These are phyloP conservation scores for Acanthisitta chloris DNA, from an alignment of 2,113 vertebrate species.

Conservation along the genomic window DNA sequence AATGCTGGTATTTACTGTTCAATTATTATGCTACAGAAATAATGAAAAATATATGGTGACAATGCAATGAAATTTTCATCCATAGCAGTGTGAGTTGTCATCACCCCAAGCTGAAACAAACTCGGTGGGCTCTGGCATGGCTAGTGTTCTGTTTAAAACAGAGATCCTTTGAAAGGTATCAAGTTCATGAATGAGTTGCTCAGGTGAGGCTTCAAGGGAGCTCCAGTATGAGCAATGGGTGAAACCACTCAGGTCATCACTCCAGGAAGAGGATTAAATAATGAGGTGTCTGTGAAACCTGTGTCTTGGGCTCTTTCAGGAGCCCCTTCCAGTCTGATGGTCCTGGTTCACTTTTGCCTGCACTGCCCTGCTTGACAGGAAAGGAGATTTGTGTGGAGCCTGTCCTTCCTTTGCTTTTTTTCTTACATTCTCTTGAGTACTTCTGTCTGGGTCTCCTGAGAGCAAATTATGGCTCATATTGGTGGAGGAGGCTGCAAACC, in stretches of 20 bases:
- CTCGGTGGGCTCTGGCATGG: neutral
- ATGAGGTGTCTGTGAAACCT: neutral
- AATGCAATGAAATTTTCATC: neutral
- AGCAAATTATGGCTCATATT: neutral
- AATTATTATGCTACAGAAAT: neutral
- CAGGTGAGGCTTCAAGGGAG: neutral
- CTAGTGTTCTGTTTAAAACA: neutral
- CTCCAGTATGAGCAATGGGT: neutral
- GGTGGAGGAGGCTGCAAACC: neutral
- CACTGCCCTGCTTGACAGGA: neutral
- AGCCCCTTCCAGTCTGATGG: neutral
- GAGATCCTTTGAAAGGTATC: fast-evolving
- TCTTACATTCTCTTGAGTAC: neutral
- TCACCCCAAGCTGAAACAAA: neutral
- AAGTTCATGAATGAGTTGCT: neutral
- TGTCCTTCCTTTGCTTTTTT: neutral
- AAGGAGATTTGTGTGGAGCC: neutral
- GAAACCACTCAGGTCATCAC: neutral
- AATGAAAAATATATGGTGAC: neutral
- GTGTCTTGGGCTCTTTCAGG: neutral
- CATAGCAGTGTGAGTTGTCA: neutral
- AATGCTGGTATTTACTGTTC: neutral
- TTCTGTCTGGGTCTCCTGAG: neutral
- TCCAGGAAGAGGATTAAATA: neutral
- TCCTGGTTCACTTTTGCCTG: neutral